These are phyloP conservation scores for Sisor rabdophorus DNA, from an alignment of 2,113 vertebrate species.

Conservation along the genomic window DNA sequence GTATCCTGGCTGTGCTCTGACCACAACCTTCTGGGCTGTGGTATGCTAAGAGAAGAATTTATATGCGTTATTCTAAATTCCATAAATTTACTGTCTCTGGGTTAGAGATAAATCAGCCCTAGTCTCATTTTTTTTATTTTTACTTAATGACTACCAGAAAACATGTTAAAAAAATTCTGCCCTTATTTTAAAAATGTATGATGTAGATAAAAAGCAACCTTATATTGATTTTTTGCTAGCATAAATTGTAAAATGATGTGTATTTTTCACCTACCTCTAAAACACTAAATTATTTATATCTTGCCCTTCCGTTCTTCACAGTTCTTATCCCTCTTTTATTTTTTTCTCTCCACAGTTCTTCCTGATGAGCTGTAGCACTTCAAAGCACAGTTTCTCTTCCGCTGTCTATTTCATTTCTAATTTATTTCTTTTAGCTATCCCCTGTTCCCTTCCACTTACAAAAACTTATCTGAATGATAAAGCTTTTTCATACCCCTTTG, in stretches of 20 bases:
- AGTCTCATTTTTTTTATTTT: neutral
- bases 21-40: too few relatives aligned
- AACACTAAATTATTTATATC: conserved; percentile 26
- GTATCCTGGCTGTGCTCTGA: too few relatives aligned
- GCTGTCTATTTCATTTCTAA: conserved; percentile 29
- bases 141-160: neutral
- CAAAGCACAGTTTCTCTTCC: conserved; percentile 23
- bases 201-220: neutral
- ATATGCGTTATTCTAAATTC: too few relatives aligned
- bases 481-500: conserved; percentile 2
- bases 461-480: conserved; percentile 1
- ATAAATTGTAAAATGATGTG: conserved; percentile 3
- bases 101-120: neutral
- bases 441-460: neutral
- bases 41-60: too few relatives aligned
- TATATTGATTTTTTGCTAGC: neutral
- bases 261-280: conserved; percentile 21
- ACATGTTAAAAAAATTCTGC: neutral
- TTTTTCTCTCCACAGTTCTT: neutral
- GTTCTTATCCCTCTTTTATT: neutral
- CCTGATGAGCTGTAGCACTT: conserved; percentile 30
- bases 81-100: neutral
- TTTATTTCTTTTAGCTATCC: conserved; percentile 10
- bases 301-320: neutral
- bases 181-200: neutral